These are phyloP conservation scores for Sylvia borin DNA, from an alignment of 2,797 vertebrate species.

Conservation along the genomic window DNA sequence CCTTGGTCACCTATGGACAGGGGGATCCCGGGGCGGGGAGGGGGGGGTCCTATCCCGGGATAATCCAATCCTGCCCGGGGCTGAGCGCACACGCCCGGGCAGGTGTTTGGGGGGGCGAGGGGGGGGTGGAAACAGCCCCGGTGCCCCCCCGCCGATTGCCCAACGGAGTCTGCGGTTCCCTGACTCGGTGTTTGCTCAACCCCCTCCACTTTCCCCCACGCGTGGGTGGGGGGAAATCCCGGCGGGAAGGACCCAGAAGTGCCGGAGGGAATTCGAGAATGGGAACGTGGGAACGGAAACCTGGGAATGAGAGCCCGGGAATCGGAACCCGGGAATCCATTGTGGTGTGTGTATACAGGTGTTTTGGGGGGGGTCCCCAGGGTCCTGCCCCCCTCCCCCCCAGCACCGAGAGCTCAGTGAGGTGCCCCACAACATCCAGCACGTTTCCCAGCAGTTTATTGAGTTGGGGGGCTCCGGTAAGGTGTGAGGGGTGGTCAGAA, in stretches of 20 bases:
- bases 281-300: not conserved
- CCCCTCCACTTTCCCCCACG: not conserved
- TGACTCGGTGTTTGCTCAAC: not conserved
- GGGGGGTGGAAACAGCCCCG: not conserved
- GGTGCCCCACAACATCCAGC: not conserved
- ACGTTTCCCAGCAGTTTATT: not conserved
- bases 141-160: not conserved
- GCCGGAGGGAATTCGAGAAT: not conserved
- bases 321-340: fast-evolving
- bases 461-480: not conserved
- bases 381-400: not conserved
- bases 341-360: fast-evolving
- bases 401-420: not conserved
- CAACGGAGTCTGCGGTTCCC: not conserved
- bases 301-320: not conserved
- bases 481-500: not conserved
- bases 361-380: not conserved
- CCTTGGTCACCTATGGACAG: not conserved
- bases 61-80: not conserved
- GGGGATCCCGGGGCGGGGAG: not conserved
- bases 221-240: not conserved
- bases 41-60: not conserved
- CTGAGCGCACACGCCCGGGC: not conserved
- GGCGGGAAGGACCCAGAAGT: not conserved
- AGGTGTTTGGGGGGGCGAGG: not conserved